phyloP scores from a whole-genome alignment of 2,888 invertebrate genomes.

The Acheta domesticus region DNA sequence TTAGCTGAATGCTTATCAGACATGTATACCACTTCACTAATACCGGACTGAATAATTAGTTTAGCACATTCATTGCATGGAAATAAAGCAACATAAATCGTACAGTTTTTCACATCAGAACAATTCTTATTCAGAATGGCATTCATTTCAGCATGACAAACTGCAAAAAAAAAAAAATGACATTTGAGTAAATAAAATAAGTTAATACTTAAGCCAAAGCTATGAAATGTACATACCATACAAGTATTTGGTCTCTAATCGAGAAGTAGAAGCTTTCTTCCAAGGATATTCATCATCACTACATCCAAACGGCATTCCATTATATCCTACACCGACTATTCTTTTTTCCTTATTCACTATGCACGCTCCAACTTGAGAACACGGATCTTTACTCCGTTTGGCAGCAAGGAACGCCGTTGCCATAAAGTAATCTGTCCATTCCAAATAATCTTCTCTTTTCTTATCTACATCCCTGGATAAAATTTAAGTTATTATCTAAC shows the following conservation, averaged over 20 bases:
- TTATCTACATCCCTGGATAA: conserved; percentile 34
- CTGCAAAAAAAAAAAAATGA: conserved; percentile 51
- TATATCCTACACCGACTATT: conserved; percentile 93
- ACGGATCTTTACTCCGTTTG: conserved; percentile 92
- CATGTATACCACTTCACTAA: conserved; percentile 72
- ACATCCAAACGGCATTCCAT: conserved; percentile 91
- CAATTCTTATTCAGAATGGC: conserved; percentile 90
- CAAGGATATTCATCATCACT: conserved; percentile 87
- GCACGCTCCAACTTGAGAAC: conserved; percentile 91
- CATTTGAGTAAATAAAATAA: conserved; percentile 1
- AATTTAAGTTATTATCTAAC: neutral
- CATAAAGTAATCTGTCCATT: conserved; percentile 97
- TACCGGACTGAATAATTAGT: conserved; percentile 90
- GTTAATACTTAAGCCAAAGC: neutral
- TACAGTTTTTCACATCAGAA: conserved; percentile 70
- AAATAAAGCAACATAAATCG: conserved; percentile 85
- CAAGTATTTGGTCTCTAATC: conserved; percentile 72
- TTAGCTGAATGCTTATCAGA: conserved; percentile 77
- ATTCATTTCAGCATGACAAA: conserved; percentile 97
- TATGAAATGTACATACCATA: conserved; percentile 65
- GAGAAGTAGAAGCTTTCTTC: conserved; percentile 62
- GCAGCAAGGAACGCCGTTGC: conserved; percentile 84
- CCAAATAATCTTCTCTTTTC: conserved; percentile 66
- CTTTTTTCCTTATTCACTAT: conserved; percentile 82
- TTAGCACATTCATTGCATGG: conserved; percentile 99